These are phyloP conservation scores for Egretta garzetta DNA, from an alignment of 2,113 vertebrate genomes.

Conservation along the genomic window DNA sequence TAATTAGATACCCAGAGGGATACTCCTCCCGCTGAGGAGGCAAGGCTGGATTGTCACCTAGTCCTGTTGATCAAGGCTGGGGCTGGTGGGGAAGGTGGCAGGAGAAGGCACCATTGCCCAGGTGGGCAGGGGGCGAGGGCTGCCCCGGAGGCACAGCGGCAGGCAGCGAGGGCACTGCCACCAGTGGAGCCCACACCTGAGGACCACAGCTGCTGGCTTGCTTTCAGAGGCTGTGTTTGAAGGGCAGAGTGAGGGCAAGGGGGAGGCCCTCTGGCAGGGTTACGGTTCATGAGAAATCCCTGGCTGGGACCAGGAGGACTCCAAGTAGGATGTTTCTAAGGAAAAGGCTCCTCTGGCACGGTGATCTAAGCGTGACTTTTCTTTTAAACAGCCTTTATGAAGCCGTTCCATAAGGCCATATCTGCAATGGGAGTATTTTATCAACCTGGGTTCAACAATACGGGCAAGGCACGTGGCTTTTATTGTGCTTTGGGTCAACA, in stretches of 20 bases:
- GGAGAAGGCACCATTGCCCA: not conserved
- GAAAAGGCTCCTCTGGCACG: not conserved
- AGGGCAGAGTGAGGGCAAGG: not conserved
- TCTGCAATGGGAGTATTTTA: not conserved
- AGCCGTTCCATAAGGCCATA: not conserved
- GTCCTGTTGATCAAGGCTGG: not conserved
- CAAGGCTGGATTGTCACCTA: not conserved
- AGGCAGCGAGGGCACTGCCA: not conserved
- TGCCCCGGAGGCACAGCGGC: not conserved
- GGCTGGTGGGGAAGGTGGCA: not conserved
- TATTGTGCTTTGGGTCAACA: not conserved
- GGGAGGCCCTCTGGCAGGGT: not conserved
- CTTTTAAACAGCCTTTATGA: not conserved
- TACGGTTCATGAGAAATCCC: not conserved
- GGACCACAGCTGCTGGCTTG: not conserved
- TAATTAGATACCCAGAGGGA: not conserved
- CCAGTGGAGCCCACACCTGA: not conserved
- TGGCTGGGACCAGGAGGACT: not conserved
- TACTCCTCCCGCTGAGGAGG: not conserved
- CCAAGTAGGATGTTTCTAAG: not conserved
- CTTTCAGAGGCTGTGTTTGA: not conserved
- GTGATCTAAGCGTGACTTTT: not conserved
- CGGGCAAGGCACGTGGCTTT: not conserved
- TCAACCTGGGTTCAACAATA: not conserved
- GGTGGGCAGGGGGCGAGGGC: not conserved